Conservation (phyloP, 2,113 vertebrate species). For the human (Homo sapiens) region DNA sequence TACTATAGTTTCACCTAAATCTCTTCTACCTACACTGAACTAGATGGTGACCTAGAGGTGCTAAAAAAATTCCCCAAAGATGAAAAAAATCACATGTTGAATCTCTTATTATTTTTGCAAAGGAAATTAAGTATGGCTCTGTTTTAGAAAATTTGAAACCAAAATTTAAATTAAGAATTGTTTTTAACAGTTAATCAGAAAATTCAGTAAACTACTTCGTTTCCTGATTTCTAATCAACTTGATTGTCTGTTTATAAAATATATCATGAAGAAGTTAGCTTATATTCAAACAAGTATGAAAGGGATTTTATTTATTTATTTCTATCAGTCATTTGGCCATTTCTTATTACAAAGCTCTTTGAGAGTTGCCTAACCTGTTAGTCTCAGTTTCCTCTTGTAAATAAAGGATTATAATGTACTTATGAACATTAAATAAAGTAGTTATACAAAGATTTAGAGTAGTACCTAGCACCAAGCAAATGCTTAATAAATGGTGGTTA, state of each 20-base stretch:
- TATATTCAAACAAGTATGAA: background rate
- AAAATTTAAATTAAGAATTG: background rate
- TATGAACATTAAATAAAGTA: background rate
- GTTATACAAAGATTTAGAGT: background rate
- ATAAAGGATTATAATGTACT: background rate
- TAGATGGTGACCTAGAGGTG: background rate
- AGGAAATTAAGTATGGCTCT: background rate
- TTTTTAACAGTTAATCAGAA: background rate
- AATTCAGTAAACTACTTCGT: background rate
- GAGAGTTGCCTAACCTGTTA: background rate
- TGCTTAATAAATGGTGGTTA: background rate
- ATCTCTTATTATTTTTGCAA: background rate
- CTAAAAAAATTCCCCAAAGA: background rate
- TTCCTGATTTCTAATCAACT: background rate
- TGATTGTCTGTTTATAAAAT: constrained; percentile 16
- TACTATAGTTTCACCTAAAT: background rate
- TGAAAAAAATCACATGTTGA: background rate
- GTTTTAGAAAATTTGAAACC: background rate
- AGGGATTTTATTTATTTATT: background rate
- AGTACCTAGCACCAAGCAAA: background rate
- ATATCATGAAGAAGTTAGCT: background rate
- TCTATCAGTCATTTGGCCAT: background rate
- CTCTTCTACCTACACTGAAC: background rate
- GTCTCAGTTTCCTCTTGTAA: background rate
- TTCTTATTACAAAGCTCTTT: background rate